Percentiles rank a stretch among this genome's conserved stretches.
phyloP scores from a whole-genome alignment of 2,888 invertebrate genomes.

The Pandemis corylana region DNA sequence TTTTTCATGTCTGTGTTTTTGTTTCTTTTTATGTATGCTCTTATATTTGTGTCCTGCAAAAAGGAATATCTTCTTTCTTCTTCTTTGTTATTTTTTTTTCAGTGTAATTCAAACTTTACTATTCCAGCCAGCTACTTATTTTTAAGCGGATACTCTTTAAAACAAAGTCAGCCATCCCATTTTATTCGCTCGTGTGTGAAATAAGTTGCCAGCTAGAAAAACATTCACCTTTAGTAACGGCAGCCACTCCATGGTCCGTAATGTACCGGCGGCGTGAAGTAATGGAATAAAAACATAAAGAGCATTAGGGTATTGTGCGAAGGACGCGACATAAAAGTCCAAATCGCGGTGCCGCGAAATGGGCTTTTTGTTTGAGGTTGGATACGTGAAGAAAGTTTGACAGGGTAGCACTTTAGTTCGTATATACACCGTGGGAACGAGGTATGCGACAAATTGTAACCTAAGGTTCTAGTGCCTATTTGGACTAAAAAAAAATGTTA shows the following conservation, averaged over 20 bases:
- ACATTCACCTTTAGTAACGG: conserved; percentile 60
- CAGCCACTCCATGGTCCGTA: conserved; percentile 49
- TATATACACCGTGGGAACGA: too few species aligned
- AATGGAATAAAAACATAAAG: conserved; percentile 81
- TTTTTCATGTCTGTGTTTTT: too few species aligned
- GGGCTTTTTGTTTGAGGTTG: conserved; percentile 22
- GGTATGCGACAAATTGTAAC: too few species aligned
- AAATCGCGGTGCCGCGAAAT: conserved; percentile 29
- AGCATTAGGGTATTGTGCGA: conserved; percentile 54
- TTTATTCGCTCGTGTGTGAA: conserved; percentile 45
- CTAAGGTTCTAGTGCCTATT: too few species aligned
- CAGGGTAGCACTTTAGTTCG: neutral
- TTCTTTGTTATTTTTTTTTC: too few species aligned
- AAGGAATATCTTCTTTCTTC: too few species aligned
- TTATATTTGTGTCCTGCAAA: too few species aligned
- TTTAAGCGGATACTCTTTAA: neutral
- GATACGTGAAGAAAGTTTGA: conserved; percentile 11
- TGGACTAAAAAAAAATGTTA: too few species aligned
- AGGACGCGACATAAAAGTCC: conserved; percentile 57
- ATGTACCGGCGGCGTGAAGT: conserved; percentile 54
- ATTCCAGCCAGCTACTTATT: conserved; percentile 2
- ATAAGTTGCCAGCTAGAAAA: conserved; percentile 51
- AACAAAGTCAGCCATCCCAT: conserved; percentile 19
- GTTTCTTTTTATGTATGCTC: too few species aligned
- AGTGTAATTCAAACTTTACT: neutral